Conservation (phyloP, 2,113 vertebrate genomes). For the Corythaixoides concolor region DNA sequence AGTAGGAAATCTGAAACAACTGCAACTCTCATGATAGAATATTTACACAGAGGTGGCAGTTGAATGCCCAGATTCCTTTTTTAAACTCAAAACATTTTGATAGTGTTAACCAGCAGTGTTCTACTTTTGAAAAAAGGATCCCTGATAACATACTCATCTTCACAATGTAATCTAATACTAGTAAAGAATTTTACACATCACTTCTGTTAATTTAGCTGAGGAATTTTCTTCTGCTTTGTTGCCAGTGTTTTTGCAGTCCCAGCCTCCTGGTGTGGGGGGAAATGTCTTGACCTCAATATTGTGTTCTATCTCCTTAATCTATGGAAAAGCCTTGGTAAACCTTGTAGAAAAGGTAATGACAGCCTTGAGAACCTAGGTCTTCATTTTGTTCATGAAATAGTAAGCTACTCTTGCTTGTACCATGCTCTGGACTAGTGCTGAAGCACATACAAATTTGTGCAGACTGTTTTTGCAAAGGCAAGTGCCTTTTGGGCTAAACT, state of each 20-base stretch:
- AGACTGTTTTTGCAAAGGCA: neutral
- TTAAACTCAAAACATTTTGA: conserved; percentile 7
- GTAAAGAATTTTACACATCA: neutral
- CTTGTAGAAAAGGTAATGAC: neutral
- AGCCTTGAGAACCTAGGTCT: neutral
- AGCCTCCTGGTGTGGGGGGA: neutral
- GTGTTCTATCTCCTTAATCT: neutral
- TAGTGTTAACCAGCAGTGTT: neutral
- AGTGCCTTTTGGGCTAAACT: neutral
- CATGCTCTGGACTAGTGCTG: neutral
- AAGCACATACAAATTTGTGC: neutral
- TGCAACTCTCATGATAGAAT: neutral
- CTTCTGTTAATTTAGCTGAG: neutral
- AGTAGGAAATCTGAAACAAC: conserved; percentile 42
- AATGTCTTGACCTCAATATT: neutral
- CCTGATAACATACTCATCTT: neutral
- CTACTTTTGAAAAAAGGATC: neutral
- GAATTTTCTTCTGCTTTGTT: neutral
- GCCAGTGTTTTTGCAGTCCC: neutral
- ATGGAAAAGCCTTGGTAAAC: neutral
- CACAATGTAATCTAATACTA: neutral
- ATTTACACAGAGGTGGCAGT: neutral
- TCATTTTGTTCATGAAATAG: neutral
- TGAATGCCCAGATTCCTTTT: neutral
- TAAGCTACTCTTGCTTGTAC: neutral